Evolutionary conservation across 2,113 vertebrate species (phyloP), one percentile per base, ranked within the genome.

Genomic region (Uria aalge): DNA sequence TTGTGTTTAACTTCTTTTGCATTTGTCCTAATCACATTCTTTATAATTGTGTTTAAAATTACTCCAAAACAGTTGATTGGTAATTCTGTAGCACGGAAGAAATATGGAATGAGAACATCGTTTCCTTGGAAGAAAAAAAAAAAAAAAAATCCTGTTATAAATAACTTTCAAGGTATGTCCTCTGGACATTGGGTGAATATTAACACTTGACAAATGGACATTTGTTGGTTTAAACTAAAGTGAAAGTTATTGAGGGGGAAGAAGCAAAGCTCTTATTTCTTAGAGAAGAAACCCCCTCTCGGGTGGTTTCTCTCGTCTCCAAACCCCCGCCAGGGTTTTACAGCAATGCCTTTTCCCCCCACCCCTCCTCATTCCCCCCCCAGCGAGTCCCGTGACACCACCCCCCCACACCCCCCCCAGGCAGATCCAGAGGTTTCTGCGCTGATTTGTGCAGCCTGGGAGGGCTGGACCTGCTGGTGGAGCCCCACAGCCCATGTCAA

Each of bases 81-180:
- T 95, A 96, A 95, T 97, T 96, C 91, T 82, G 88, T 92, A 77
- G 74, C 30, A 8, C 40, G 52, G 47, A 67, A 95, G 91, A 97
- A 97, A 95, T 96, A 95, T 59, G 88, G 83, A 96, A 97, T 94
- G 91, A 97, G 88, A 96, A 96, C 72, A 63, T 7, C 71, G 88
- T 97, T 97, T 96, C 94, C 83, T 84, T 73, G 69, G 45, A 68
- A 67, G 62, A 5, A 78, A 82, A 63, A 72, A 5, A 79, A 57
- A 72, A 11, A 74, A 84, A 12, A 74, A 84, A 57, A 17, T n/a
- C 91, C 57, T 34, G 79, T 87, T 95, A 96, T 94, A 94, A 96
- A 94, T 97, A 98, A 96, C 95, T 97, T 98, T 96, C 92, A 97
- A 97, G 96, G 90, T 96, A 96, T 96, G 96, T 97, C 96, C 97